Evolutionary conservation across 2,888 invertebrate species (phyloP).

Genomic region (Esperia sulphurella): DNA sequence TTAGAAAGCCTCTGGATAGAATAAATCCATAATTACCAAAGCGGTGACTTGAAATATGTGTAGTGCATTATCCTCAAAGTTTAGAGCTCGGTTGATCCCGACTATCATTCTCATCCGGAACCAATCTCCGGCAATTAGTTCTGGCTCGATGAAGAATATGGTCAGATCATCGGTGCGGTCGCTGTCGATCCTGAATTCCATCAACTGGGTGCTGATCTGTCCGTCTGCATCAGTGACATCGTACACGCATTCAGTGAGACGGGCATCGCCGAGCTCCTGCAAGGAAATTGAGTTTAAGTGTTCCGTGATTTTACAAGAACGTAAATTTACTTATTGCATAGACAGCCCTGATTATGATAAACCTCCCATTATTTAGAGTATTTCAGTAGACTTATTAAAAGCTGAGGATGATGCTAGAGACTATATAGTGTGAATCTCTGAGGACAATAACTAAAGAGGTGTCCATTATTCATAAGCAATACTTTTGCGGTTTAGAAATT

Average conservation of each 20-base stretch:
- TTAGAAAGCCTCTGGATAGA: too few species aligned
- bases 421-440: too few species aligned
- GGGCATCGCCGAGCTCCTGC: constrained; percentile 61
- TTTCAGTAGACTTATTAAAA: too few species aligned
- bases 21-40: constrained; percentile 49
- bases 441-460: too few species aligned
- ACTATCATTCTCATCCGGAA: constrained; percentile 55
- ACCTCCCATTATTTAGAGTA: too few species aligned
- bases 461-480: too few species aligned
- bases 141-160: constrained; percentile 52
- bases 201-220: constrained; percentile 57
- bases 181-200: constrained; percentile 58
- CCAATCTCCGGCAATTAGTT: constrained; percentile 35
- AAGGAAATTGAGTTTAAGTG: neutral
- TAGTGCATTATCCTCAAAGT: constrained; percentile 68
- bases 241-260: constrained; percentile 54
- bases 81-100: constrained; percentile 40
- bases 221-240: constrained; percentile 63
- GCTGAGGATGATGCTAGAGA: too few species aligned
- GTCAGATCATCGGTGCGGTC: constrained; percentile 46
- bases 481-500: too few species aligned
- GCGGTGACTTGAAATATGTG: constrained; percentile 78
- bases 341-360: too few species aligned
- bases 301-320: too few species aligned
- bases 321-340: too few species aligned